Conservation (phyloP, 2,113 vertebrate species). For the Charina bottae region DNA sequence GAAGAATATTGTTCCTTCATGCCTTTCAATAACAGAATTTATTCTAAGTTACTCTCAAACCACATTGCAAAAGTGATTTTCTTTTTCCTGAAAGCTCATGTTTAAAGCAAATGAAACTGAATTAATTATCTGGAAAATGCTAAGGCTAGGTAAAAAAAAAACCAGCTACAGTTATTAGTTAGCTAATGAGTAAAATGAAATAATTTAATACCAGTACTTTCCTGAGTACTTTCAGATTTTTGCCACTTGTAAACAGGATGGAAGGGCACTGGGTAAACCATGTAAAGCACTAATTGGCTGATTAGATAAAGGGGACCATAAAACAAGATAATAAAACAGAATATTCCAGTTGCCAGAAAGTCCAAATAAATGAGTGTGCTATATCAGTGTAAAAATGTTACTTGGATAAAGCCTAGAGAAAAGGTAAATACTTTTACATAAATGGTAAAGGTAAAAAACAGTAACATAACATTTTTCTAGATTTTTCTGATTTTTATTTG, state of each 20-base stretch:
- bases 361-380: background rate
- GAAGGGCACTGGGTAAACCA: background rate
- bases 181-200: background rate
- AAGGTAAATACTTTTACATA: background rate
- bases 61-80: background rate
- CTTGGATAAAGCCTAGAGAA: background rate
- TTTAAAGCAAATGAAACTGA: background rate
- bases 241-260: background rate
- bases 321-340: background rate
- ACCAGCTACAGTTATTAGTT: background rate
- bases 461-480: background rate
- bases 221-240: background rate
- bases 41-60: background rate
- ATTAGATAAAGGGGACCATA: background rate
- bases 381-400: background rate
- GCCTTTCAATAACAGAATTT: background rate
- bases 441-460: background rate
- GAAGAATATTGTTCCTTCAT: background rate
- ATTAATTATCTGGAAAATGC: background rate
- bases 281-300: background rate
- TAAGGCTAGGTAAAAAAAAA: background rate
- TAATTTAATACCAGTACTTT: background rate
- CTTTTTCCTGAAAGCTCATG: background rate
- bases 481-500: background rate
- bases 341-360: background rate